A percentile compares a stretch with the other conserved stretches of the same genome.
phyloP scores from a whole-genome alignment of 2,888 invertebrate genomes.

The Phalera bucephala region DNA sequence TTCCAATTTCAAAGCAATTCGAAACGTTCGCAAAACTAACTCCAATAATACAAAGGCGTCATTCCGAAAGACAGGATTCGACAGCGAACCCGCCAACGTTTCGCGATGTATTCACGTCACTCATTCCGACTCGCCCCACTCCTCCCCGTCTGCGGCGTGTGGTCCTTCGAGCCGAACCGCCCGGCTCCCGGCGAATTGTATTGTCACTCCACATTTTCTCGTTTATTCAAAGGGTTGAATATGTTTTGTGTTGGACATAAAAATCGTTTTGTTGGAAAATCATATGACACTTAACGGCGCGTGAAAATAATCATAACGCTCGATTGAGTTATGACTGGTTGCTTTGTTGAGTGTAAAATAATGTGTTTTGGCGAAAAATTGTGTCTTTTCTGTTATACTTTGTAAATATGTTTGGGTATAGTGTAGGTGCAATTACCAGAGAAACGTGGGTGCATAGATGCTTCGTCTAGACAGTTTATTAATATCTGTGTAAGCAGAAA shows the following conservation, averaged over 20 bases:
- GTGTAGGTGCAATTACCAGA: not conserved
- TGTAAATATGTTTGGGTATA: not conserved
- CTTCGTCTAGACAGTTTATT: no score
- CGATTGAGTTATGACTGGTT: slow-evolving; percentile 16
- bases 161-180: slow-evolving; percentile 13
- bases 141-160: slow-evolving; percentile 3
- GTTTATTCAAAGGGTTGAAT: slow-evolving; percentile 34
- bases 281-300: slow-evolving; percentile 17
- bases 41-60: not conserved
- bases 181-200: slow-evolving; percentile 29
- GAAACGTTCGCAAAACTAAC: no score
- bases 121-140: slow-evolving; percentile 20
- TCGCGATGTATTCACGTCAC: slow-evolving; percentile 21
- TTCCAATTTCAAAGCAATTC: no score
- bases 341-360: not conserved
- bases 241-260: slow-evolving; percentile 32
- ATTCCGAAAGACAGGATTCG: slow-evolving; percentile 1
- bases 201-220: slow-evolving; percentile 38
- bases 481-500: no score
- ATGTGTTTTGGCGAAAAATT: slow-evolving; percentile 1
- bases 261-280: slow-evolving; percentile 30
- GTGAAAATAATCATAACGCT: slow-evolving; percentile 23
- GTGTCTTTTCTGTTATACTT: no score
- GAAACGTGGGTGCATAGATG: no score
- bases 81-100: not conserved